These are phyloP conservation scores for Spilarctia lutea DNA, from an alignment of 2,888 invertebrate species.

Conservation along the genomic window DNA sequence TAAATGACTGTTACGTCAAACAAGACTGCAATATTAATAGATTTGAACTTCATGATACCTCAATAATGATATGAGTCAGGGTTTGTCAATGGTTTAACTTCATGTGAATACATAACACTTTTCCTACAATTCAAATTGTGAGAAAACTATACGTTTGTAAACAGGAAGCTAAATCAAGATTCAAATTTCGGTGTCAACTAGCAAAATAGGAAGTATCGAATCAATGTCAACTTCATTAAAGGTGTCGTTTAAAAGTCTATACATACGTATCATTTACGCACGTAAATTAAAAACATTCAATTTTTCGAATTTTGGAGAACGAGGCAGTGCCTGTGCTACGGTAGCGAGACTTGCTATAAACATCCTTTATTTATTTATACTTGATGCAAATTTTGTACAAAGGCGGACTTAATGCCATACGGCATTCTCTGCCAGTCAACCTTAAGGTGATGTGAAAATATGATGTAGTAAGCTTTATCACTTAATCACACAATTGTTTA, in stretches of 20 bases:
- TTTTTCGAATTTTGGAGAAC: neutral
- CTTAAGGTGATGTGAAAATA: too few relatives aligned
- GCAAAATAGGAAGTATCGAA: neutral
- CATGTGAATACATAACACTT: neutral
- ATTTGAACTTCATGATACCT: neutral
- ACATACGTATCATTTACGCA: neutral
- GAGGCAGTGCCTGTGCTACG: neutral
- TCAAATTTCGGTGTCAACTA: constrained; percentile 5
- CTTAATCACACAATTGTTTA: too few relatives aligned
- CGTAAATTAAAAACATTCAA: neutral
- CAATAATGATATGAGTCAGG: neutral
- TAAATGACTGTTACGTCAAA: neutral
- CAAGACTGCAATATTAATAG: neutral
- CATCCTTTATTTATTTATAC: too few relatives aligned
- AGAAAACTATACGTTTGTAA: neutral
- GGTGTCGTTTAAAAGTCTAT: neutral
- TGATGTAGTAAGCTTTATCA: too few relatives aligned
- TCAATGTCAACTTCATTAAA: neutral
- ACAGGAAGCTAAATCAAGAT: constrained; percentile 1
- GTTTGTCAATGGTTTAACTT: neutral
- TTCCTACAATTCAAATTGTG: neutral
- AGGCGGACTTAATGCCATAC: too few relatives aligned
- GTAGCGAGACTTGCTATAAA: neutral
- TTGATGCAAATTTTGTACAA: too few relatives aligned
- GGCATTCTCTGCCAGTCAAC: too few relatives aligned